phyloP scores from a whole-genome alignment of 2,888 invertebrate genomes.

The Nowickia ferox region DNA sequence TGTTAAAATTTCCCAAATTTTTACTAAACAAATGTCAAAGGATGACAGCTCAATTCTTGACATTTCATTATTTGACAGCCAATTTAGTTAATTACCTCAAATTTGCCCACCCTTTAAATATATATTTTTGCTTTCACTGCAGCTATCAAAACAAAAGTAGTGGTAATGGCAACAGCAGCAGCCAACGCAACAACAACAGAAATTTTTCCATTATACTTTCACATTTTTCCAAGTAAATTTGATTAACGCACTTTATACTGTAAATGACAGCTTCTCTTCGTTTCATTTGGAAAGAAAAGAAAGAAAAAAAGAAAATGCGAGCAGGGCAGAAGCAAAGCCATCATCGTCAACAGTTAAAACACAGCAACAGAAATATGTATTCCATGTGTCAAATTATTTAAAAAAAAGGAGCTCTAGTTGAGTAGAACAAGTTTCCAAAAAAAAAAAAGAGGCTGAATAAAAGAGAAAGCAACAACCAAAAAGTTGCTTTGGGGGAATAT shows the following conservation, averaged over 20 bases:
- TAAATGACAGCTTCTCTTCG: slow-evolving; percentile 65
- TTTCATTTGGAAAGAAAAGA: slow-evolving; percentile 4
- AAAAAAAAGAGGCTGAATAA: neutral
- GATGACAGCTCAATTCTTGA: no score
- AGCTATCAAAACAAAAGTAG: neutral
- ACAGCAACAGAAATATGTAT: slow-evolving; percentile 35
- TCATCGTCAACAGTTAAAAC: slow-evolving; percentile 14
- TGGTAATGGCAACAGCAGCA: neutral
- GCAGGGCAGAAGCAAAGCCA: slow-evolving; percentile 15
- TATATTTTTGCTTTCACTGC: slow-evolving; percentile 9
- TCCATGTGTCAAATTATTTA: slow-evolving; percentile 54
- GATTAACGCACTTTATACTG: slow-evolving; percentile 71
- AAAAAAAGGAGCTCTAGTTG: slow-evolving; percentile 13
- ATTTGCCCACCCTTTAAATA: no score
- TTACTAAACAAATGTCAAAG: no score
- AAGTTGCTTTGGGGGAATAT: neutral
- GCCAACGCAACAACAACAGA: neutral
- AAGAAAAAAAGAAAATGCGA: neutral
- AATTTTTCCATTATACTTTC: neutral
- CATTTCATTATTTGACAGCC: no score
- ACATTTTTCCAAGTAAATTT: slow-evolving; percentile 66
- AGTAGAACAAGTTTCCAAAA: slow-evolving; percentile 20
- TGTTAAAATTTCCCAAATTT: no score
- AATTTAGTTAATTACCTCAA: no score
- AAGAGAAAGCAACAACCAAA: neutral